Conservation (phyloP, 1,140 invertebrate genomes). For the Tetramorium simillimum region DNA sequence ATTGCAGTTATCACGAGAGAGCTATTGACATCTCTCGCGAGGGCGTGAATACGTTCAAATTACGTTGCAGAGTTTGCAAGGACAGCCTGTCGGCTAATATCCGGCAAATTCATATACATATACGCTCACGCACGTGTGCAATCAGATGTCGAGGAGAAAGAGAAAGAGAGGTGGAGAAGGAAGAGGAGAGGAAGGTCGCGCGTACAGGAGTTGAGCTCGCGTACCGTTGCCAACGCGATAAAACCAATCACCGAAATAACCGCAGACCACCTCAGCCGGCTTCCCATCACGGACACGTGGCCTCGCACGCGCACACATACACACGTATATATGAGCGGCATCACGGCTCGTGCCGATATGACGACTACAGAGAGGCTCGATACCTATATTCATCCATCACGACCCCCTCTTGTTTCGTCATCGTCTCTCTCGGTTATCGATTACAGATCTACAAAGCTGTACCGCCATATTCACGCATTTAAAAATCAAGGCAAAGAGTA, state of each 20-base stretch:
- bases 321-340: neutral
- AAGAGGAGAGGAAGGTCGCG: slow-evolving; percentile 35
- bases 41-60: slow-evolving; percentile 59
- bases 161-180: slow-evolving; percentile 8
- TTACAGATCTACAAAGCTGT: slow-evolving; percentile 3
- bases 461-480: neutral
- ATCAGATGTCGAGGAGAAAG: slow-evolving; percentile 58
- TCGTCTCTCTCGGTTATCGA: slow-evolving; percentile 34
- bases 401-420: slow-evolving; percentile 28
- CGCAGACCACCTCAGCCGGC: slow-evolving; percentile 80
- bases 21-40: neutral
- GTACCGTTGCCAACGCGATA: slow-evolving; percentile 83
- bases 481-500: neutral
- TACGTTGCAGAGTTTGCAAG: slow-evolving; percentile 18
- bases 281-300: slow-evolving; percentile 79
- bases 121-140: slow-evolving; percentile 66
- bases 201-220: slow-evolving; percentile 73
- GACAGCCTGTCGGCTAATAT: slow-evolving; percentile 61
- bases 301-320: slow-evolving; percentile 50
- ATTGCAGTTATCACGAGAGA: neutral
- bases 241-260: slow-evolving; percentile 85
- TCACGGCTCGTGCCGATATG: slow-evolving; percentile 5
- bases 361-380: slow-evolving; percentile 28
- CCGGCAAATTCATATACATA: slow-evolving; percentile 70
- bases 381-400: slow-evolving; percentile 55